A percentile compares a stretch with the other conserved stretches of the same genome.
Conservation (phyloP, 2,113 vertebrate species). For the Mustelus asterias region DNA sequence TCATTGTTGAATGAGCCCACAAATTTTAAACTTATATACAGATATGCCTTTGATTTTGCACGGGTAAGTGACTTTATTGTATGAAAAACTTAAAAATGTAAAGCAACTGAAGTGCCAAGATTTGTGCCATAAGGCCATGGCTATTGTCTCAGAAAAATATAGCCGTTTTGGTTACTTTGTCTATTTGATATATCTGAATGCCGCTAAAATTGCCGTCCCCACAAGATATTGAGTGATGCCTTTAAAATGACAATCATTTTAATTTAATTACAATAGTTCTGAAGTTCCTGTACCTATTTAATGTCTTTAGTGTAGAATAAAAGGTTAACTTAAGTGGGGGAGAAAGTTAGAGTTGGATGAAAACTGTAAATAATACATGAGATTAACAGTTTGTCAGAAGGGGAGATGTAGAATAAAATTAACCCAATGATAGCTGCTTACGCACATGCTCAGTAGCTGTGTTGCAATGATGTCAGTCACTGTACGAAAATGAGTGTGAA, state of each 20-base stretch:
- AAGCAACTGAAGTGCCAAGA: neutral
- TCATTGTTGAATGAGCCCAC: constrained; percentile 92
- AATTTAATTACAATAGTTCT: neutral
- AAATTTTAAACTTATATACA: constrained; percentile 99
- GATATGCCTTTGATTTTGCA: constrained; percentile 99
- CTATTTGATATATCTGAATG: neutral
- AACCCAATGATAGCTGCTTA: no score
- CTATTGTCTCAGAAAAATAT: neutral
- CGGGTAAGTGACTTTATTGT: constrained; percentile 70
- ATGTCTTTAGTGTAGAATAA: no score
- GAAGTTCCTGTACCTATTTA: neutral
- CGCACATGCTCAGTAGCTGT: no score
- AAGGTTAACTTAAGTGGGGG: no score
- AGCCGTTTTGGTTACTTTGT: neutral
- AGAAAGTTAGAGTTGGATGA: no score
- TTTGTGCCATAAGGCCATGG: neutral
- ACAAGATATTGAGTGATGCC: neutral
- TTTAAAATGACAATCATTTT: neutral
- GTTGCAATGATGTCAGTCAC: no score
- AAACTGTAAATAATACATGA: no score
- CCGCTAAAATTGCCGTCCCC: neutral
- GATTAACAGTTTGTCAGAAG: no score
- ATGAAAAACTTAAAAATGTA: neutral
- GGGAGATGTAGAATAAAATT: no score
- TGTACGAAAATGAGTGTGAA: no score